Conservation (phyloP, 2,113 vertebrate species). For the Tylochromis polylepis region DNA sequence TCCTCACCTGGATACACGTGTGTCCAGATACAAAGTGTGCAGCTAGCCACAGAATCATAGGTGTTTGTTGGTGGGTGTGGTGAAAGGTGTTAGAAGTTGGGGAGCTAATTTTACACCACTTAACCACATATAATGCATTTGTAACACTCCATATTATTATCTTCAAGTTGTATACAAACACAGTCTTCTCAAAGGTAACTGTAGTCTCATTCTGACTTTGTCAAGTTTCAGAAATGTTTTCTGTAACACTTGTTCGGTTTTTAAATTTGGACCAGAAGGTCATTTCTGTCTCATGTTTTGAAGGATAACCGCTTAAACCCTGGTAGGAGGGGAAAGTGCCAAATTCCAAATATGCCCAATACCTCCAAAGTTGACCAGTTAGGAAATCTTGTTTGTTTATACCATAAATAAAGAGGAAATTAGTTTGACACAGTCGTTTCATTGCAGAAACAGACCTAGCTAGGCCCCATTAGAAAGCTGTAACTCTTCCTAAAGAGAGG, state of each 20-base stretch:
- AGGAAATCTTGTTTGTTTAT: neutral
- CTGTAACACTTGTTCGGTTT: neutral
- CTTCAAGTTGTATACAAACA: neutral
- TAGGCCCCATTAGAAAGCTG: neutral
- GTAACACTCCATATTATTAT: neutral
- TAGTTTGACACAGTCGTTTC: neutral
- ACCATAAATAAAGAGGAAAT: neutral
- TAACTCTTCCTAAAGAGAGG: neutral
- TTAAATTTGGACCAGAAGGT: neutral
- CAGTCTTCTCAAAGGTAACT: neutral
- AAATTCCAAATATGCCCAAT: neutral
- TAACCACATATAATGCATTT: neutral
- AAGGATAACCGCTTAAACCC: neutral
- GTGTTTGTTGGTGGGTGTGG: neutral
- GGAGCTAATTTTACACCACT: neutral
- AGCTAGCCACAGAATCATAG: neutral
- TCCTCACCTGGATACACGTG: neutral
- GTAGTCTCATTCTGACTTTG: neutral
- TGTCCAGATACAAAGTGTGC: neutral
- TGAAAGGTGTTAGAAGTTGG: neutral
- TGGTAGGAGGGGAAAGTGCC: neutral
- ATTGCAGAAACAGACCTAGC: neutral
- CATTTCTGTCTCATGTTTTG: neutral
- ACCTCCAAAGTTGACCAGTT: neutral
- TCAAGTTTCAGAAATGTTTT: neutral